These are phyloP conservation scores for Sebastes flavidus DNA, from an alignment of 2,797 vertebrate species.

Conservation along the genomic window DNA sequence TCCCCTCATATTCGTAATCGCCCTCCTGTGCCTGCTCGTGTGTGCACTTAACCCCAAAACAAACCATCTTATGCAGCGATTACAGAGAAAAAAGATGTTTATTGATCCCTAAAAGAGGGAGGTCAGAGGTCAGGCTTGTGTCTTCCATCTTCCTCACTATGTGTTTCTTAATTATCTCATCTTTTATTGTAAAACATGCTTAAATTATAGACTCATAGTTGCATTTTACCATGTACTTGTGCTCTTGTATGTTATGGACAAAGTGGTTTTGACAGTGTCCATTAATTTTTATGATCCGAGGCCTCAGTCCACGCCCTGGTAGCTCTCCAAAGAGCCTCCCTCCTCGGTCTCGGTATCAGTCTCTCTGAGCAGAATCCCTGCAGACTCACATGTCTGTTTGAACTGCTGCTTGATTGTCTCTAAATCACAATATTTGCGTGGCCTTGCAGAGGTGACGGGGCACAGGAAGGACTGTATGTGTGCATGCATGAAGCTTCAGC, in stretches of 20 bases:
- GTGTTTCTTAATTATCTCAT: not conserved
- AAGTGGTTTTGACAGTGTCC: conserved; percentile 45
- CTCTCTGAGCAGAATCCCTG: conserved; percentile 49
- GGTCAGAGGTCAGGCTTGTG: conserved; percentile 7
- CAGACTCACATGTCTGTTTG: conserved; percentile 49
- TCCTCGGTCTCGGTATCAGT: conserved; percentile 59
- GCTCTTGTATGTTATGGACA: conserved; percentile 28
- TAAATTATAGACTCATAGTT: not conserved
- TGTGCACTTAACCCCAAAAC: conserved; percentile 17
- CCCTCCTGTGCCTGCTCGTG: conserved; percentile 27
- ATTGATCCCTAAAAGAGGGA: conserved; percentile 15
- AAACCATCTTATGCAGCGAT: not conserved
- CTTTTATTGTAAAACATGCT: not conserved
- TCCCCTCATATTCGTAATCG: conserved; percentile 51
- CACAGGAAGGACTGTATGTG: conserved; percentile 28
- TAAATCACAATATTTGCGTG: conserved; percentile 79
- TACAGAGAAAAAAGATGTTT: not conserved
- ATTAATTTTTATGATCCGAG: conserved; percentile 46
- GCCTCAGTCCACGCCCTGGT: conserved; percentile 30
- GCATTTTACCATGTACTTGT: not conserved
- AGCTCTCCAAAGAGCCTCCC: conserved; percentile 52
- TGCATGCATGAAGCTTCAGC: conserved; percentile 11
- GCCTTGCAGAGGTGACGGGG: conserved; percentile 47
- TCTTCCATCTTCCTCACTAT: not conserved
- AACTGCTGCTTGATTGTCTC: conserved; percentile 73